Conservation (phyloP, 2,113 vertebrate species). For the Cyanistes caeruleus region DNA sequence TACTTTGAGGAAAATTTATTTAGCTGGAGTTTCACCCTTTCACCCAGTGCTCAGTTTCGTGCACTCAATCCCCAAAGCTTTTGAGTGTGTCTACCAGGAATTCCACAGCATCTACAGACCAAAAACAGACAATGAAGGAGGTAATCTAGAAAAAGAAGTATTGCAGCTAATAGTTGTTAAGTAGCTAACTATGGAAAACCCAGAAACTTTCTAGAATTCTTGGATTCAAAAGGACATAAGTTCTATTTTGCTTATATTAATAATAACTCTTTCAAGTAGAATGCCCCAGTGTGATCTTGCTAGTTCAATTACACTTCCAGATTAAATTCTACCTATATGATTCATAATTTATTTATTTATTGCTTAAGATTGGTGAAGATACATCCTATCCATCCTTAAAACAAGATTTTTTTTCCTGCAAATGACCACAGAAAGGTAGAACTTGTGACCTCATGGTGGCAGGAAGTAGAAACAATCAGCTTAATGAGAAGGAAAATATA, state of each 20-base stretch:
- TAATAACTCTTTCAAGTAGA: background rate
- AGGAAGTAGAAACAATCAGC: background rate
- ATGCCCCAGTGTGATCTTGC: background rate
- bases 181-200: slow-evolving; percentile 51
- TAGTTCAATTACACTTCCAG: background rate
- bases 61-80: slow-evolving; percentile 54
- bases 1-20: slow-evolving; percentile 68
- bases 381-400: background rate
- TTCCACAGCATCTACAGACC: slow-evolving; percentile 59
- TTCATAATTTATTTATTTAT: background rate
- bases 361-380: background rate
- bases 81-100: slow-evolving; percentile 67
- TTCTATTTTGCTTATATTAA: background rate
- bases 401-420: background rate
- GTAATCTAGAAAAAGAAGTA: slow-evolving; percentile 60
- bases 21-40: slow-evolving; percentile 81
- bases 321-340: background rate
- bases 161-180: slow-evolving; percentile 65
- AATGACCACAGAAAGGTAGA: background rate
- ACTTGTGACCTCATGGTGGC: background rate
- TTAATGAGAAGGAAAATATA: background rate
- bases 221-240: slow-evolving; percentile 75
- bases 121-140: slow-evolving; percentile 19
- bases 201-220: slow-evolving; percentile 63
- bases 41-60: slow-evolving; percentile 57